These are phyloP conservation scores for Choreutis nemorana DNA, from an alignment of 2,888 invertebrate species.

Conservation along the genomic window DNA sequence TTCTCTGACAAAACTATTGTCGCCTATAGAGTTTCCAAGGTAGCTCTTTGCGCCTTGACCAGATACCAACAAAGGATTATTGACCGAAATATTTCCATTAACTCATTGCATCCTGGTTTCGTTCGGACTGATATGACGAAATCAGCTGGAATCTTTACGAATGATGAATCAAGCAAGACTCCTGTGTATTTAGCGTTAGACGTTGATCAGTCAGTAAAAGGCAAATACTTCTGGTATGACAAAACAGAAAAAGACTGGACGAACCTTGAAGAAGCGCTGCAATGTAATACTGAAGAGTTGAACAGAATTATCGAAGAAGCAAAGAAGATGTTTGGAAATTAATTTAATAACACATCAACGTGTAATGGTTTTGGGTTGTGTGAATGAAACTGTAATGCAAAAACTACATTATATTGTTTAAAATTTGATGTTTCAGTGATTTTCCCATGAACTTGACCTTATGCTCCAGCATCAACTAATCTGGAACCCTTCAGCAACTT, in stretches of 20 bases:
- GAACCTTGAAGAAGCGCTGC: constrained; percentile 6
- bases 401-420: too few species aligned
- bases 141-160: constrained; percentile 12
- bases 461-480: too few species aligned
- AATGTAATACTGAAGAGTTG: too few species aligned
- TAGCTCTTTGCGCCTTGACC: constrained; percentile 17
- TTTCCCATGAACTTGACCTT: too few species aligned
- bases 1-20: constrained; percentile 13
- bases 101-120: constrained; percentile 19
- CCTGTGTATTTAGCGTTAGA: constrained; percentile 18
- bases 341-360: too few species aligned
- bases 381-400: too few species aligned
- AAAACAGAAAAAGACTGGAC: constrained; percentile 17
- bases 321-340: too few species aligned
- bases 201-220: constrained; percentile 17
- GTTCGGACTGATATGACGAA: constrained; percentile 17
- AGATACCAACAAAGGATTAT: constrained; percentile 15
- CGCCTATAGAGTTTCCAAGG: constrained; percentile 17
- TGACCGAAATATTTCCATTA: constrained; percentile 15
- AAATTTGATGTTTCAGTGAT: too few species aligned
- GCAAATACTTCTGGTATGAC: constrained; percentile 19
- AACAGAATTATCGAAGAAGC: too few species aligned
- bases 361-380: too few species aligned
- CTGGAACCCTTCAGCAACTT: too few species aligned
- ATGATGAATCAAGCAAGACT: constrained; percentile 13